Evolutionary conservation across 2,113 vertebrate species (phyloP).

Genomic region (Galbula dea): DNA sequence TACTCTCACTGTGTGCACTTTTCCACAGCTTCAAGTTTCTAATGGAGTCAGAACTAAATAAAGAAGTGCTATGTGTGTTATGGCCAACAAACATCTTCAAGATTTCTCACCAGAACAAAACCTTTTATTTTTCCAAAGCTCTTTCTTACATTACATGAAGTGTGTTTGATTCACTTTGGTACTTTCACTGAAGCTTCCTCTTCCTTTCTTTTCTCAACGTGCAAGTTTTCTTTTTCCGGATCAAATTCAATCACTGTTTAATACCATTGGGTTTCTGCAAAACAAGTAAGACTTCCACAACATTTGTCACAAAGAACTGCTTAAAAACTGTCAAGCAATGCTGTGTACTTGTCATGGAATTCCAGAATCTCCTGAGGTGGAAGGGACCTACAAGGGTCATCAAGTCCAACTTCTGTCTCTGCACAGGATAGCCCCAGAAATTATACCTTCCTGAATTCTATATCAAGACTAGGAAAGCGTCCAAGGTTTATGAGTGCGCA

Average conservation of each 20-base stretch:
- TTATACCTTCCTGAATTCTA: background rate
- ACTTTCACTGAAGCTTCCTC: background rate
- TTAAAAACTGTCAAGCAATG: slow-evolving; percentile 7
- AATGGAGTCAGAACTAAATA: background rate
- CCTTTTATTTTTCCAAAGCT: background rate
- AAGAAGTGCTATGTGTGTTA: background rate
- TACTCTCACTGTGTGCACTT: background rate
- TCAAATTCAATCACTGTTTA: slow-evolving; percentile 28
- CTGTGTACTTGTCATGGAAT: background rate
- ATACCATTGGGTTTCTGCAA: slow-evolving; percentile 2
- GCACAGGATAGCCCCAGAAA: too few relatives aligned
- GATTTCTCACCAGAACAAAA: background rate
- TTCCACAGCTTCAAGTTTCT: background rate
- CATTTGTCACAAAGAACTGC: background rate
- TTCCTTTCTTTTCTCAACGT: slow-evolving; percentile 8
- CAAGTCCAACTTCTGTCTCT: too few relatives aligned
- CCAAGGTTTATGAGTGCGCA: background rate
- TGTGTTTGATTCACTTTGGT: background rate
- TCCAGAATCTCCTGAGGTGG: too few relatives aligned
- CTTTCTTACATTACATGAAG: slow-evolving; percentile 13
- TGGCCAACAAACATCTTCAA: background rate
- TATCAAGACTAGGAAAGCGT: background rate
- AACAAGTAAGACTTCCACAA: slow-evolving; percentile 23
- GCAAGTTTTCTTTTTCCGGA: slow-evolving; percentile 7
- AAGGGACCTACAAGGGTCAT: too few relatives aligned